phyloP scores from a whole-genome alignment of 2,113 vertebrate species.

The Cyprinodon brontotheroides region DNA sequence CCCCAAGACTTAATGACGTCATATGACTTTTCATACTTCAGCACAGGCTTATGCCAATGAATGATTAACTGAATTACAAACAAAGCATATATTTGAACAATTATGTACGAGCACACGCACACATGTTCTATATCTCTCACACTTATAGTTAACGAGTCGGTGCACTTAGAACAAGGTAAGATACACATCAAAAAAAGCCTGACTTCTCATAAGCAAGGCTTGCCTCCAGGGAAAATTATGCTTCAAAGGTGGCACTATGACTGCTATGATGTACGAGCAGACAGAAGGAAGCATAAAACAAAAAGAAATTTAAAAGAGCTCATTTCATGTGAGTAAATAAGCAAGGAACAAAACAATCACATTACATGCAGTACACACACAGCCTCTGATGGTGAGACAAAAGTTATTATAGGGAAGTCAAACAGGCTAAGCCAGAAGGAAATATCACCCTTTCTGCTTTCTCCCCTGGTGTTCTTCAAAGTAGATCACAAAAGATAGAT shows the following conservation, averaged over 20 bases:
- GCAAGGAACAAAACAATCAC: conserved; percentile 43
- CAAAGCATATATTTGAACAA: neutral
- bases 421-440: conserved; percentile 47
- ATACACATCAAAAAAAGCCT: conserved; percentile 17
- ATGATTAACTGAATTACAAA: conserved; percentile 1
- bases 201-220: conserved; percentile 30
- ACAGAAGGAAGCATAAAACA: neutral
- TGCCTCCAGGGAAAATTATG: conserved; percentile 28
- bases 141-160: conserved; percentile 9
- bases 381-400: conserved; percentile 34
- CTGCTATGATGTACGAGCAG: conserved; percentile 7
- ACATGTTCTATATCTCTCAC: neutral
- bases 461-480: conserved; percentile 56
- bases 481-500: conserved; percentile 53
- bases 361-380: conserved; percentile 22
- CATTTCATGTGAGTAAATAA: conserved; percentile 48
- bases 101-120: neutral
- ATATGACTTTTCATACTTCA: conserved; percentile 16
- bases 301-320: conserved; percentile 9
- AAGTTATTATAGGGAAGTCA: conserved; percentile 62
- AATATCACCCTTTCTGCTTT: conserved; percentile 45
- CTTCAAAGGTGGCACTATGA: conserved; percentile 25
- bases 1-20: neutral
- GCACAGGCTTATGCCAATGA: conserved; percentile 9
- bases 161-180: conserved; percentile 13